Percentiles rank a stretch among this genome's conserved stretches.
Evolutionary conservation across 2,113 vertebrate genomes (phyloP).

Genomic region (Lipophrys pholis): DNA sequence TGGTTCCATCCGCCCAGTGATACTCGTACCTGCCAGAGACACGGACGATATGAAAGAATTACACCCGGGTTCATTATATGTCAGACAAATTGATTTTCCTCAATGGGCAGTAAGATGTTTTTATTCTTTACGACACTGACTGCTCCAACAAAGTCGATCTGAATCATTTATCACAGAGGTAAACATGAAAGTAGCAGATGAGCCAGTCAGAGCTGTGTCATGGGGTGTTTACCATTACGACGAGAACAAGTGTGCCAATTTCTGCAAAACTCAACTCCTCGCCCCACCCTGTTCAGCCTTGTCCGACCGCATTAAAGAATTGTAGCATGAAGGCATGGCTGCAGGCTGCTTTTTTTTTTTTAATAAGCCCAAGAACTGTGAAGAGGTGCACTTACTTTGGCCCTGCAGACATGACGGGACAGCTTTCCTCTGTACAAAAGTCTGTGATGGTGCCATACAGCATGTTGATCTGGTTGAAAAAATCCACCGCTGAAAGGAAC

Average conservation of each 20-base stretch:
- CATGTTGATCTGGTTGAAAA: conserved; percentile 99
- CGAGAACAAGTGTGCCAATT: background rate
- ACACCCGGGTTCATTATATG: background rate
- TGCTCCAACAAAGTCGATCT: background rate
- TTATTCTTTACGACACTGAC: too few species aligned
- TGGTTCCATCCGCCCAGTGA: conserved; percentile 97
- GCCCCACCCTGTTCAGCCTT: background rate
- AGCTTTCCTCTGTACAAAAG: conserved; percentile 94
- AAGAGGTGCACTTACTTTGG: conserved; percentile 84
- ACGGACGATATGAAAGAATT: background rate
- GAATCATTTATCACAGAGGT: background rate
- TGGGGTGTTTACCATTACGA: background rate
- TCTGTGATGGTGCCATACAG: conserved; percentile 96
- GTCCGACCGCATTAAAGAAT: background rate
- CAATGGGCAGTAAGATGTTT: background rate
- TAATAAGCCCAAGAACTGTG: too few species aligned
- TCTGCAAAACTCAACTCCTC: background rate
- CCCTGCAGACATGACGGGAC: conserved; percentile 94
- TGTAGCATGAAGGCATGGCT: background rate
- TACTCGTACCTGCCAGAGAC: conserved; percentile 90
- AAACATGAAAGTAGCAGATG: background rate
- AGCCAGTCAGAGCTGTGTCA: background rate
- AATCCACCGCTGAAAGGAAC: conserved; percentile 90
- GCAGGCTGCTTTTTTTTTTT: background rate
- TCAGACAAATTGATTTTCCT: background rate